These are phyloP conservation scores for Nomada ferruginata DNA, from an alignment of 2,888 invertebrate species.

Conservation along the genomic window DNA sequence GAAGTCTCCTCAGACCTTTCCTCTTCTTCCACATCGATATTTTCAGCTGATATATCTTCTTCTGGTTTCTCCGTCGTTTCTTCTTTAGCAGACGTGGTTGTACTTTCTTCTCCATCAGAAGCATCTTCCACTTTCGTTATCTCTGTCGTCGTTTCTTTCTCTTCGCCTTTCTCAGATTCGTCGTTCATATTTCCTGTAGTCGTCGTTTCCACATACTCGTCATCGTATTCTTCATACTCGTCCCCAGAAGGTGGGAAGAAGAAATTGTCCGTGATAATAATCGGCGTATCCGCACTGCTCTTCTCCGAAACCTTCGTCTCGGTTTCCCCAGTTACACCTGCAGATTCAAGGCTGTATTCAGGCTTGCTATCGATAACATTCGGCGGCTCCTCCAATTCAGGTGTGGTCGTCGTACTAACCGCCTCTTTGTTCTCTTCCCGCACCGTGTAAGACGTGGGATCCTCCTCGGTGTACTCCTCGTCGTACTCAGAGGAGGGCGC, in stretches of 20 bases:
- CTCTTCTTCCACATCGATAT: constrained; percentile 23
- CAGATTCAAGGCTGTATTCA: constrained; percentile 20
- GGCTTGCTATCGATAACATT: constrained; percentile 73
- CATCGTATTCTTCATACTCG: constrained; percentile 66
- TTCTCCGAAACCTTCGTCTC: constrained; percentile 24
- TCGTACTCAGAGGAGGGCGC: constrained; percentile 72
- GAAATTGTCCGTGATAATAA: constrained; percentile 82
- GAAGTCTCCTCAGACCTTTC: constrained; percentile 31
- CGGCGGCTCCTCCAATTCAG: constrained; percentile 74
- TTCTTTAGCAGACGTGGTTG: not conserved
- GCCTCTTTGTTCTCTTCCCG: constrained; percentile 53
- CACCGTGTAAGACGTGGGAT: constrained; percentile 1
- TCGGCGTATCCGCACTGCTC: constrained; percentile 61
- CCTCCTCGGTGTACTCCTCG: constrained; percentile 69
- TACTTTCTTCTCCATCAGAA: not conserved
- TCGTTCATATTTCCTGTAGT: not conserved
- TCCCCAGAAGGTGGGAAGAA: constrained; percentile 75
- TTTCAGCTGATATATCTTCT: constrained; percentile 24
- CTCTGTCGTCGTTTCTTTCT: not conserved
- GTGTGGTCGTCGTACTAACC: constrained; percentile 61
- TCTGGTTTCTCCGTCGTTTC: constrained; percentile 18
- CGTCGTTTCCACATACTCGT: constrained; percentile 44
- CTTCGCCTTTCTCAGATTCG: not conserved
- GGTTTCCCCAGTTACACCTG: not conserved
- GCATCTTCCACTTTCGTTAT: constrained; percentile 4